Percentiles rank a stretch among this genome's conserved stretches.
Evolutionary conservation across 2,888 invertebrate species (phyloP).

Genomic region (Tinea semifulvella): DNA sequence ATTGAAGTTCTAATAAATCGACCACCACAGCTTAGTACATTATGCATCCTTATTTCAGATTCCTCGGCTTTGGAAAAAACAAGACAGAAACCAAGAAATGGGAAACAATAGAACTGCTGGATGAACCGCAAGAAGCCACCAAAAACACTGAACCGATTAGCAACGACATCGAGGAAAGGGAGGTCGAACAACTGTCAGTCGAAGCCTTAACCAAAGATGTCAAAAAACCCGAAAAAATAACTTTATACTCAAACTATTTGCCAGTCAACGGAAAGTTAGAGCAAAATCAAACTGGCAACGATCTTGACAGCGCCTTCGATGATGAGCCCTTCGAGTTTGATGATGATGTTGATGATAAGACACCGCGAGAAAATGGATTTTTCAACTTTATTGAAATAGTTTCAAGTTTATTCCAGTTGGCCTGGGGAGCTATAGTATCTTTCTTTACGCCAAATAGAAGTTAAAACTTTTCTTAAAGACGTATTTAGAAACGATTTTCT

Average conservation of each 20-base stretch:
- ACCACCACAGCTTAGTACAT: too few relatives aligned
- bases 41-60: too few relatives aligned
- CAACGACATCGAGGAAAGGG: slow-evolving; percentile 38
- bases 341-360: slow-evolving; percentile 21
- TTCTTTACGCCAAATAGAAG: slow-evolving; percentile 30
- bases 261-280: slow-evolving; percentile 26
- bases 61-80: slow-evolving; percentile 36
- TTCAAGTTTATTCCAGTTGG: slow-evolving; percentile 39
- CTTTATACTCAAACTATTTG: slow-evolving; percentile 38
- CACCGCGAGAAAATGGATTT: slow-evolving; percentile 31
- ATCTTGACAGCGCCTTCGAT: slow-evolving; percentile 15
- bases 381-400: slow-evolving; percentile 39
- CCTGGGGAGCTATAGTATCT: slow-evolving; percentile 39
- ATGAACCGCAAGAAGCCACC: slow-evolving; percentile 29
- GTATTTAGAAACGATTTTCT: background rate
- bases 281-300: slow-evolving; percentile 18
- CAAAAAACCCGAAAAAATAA: slow-evolving; percentile 51
- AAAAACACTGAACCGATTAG: slow-evolving; percentile 30
- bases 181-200: slow-evolving; percentile 44
- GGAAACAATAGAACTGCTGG: slow-evolving; percentile 36
- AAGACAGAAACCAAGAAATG: slow-evolving; percentile 28
- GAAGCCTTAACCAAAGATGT: slow-evolving; percentile 33
- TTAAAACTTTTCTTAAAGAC: background rate
- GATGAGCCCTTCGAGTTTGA: slow-evolving; percentile 22
- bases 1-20: too few relatives aligned